These are phyloP conservation scores for Mellilla xanthometata DNA, from an alignment of 2,888 invertebrate species.

Conservation along the genomic window DNA sequence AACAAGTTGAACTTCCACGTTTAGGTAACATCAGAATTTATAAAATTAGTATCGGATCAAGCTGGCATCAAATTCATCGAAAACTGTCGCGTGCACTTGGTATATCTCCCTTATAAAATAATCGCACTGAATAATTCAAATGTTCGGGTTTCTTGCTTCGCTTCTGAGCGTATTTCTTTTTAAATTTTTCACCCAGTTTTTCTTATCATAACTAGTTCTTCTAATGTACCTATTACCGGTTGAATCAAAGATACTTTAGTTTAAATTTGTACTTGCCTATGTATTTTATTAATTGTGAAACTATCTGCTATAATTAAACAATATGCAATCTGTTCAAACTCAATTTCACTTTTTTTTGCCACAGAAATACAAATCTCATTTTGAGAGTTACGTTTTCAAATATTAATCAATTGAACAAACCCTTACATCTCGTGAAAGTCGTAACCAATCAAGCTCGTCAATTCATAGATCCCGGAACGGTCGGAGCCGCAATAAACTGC, in stretches of 20 bases:
- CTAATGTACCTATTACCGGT: too few relatives aligned
- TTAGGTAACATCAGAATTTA: neutral
- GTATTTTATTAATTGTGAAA: too few relatives aligned
- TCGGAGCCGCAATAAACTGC: slow-evolving; percentile 58
- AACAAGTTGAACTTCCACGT: neutral
- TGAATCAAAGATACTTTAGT: too few relatives aligned
- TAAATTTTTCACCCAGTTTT: too few relatives aligned
- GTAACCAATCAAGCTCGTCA: slow-evolving; percentile 34
- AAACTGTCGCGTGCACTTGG: slow-evolving; percentile 50
- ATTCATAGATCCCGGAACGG: slow-evolving; percentile 44
- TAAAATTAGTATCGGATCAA: slow-evolving; percentile 1
- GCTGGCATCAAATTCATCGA: slow-evolving; percentile 48
- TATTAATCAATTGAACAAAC: slow-evolving; percentile 7
- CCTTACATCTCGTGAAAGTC: slow-evolving; percentile 8
- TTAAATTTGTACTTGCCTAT: too few relatives aligned
- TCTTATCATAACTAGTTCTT: slow-evolving; percentile 12
- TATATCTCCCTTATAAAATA: slow-evolving; percentile 52
- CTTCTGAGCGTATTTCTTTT: too few relatives aligned
- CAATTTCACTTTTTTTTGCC: too few relatives aligned
- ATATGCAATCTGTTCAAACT: too few relatives aligned
- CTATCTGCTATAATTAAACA: too few relatives aligned
- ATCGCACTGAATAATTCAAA: slow-evolving; percentile 66
- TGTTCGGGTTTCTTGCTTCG: slow-evolving; percentile 43
- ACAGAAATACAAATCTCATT: too few relatives aligned
- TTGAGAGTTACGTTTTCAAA: neutral